Conservation (phyloP, 92 coral and sea anemone genomes). For the Pocillopora grandis region DNA sequence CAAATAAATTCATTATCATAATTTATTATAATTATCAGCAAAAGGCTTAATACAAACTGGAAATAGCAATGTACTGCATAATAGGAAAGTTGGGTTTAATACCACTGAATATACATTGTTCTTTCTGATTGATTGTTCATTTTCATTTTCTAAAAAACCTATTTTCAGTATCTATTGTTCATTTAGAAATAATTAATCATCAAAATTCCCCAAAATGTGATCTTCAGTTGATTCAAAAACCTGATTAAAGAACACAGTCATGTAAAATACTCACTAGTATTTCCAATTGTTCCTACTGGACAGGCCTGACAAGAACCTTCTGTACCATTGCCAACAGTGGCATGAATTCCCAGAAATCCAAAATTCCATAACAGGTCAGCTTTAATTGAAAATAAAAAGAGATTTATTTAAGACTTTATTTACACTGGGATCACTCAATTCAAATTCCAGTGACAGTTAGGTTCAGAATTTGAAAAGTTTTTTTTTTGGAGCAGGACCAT, state of each 20-base stretch:
- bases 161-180: neutral
- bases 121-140: too few relatives aligned
- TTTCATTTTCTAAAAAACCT: neutral
- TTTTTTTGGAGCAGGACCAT: too few relatives aligned
- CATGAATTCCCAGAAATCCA: conserved; percentile 44
- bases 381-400: neutral
- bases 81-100: too few relatives aligned
- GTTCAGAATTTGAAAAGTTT: too few relatives aligned
- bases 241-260: neutral
- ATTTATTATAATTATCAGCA: too few relatives aligned
- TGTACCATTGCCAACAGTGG: conserved; percentile 16
- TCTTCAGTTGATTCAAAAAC: neutral
- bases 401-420: neutral
- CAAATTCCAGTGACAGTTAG: too few relatives aligned
- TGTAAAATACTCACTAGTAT: conserved; percentile 59
- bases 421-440: too few relatives aligned
- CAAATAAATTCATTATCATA: too few relatives aligned
- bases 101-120: too few relatives aligned
- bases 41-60: too few relatives aligned
- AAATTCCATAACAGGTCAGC: conserved; percentile 51
- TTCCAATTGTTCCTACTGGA: conserved; percentile 69
- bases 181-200: too few relatives aligned
- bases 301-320: conserved; percentile 69
- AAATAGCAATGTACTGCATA: too few relatives aligned
- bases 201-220: neutral